A percentile compares a stretch with the other conserved stretches of the same genome.
phyloP scores from a whole-genome alignment of 2,888 invertebrate species.

The Drosophila helvetica region DNA sequence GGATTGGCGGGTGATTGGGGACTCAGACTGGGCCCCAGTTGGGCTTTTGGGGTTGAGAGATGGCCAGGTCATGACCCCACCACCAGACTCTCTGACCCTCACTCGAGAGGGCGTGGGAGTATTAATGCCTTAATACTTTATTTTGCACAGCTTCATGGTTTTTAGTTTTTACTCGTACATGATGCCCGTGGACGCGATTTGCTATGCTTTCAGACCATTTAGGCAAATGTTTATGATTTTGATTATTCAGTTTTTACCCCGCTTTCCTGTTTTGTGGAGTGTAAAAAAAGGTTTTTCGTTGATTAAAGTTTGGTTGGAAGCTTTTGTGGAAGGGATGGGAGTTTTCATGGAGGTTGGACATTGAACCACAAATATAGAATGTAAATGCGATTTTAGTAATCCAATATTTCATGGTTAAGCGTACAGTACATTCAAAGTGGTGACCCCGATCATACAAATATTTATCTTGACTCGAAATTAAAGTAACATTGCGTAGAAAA shows the following conservation, averaged over 20 bases:
- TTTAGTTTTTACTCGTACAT: slow-evolving; percentile 51
- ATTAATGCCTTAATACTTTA: slow-evolving; percentile 63
- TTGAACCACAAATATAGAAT: background rate
- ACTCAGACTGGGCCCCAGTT: slow-evolving; percentile 14
- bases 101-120: slow-evolving; percentile 48
- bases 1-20: slow-evolving; percentile 13
- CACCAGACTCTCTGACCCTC: slow-evolving; percentile 8
- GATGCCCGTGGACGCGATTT: slow-evolving; percentile 35
- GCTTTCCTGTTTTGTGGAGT: slow-evolving; percentile 29
- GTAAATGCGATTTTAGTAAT: too few species aligned
- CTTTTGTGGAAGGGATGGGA: background rate
- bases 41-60: slow-evolving; percentile 2
- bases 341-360: background rate
- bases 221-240: slow-evolving; percentile 36
- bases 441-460: background rate
- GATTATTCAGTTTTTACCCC: slow-evolving; percentile 25
- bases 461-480: too few species aligned
- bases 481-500: too few species aligned
- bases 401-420: too few species aligned
- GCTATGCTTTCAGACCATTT: slow-evolving; percentile 36
- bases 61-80: slow-evolving; percentile 33
- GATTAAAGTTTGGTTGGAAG: slow-evolving; percentile 27
- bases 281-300: slow-evolving; percentile 26
- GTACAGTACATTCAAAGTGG: too few species aligned
- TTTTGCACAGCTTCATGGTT: slow-evolving; percentile 53